These are phyloP conservation scores for Oncorhynchus masou DNA, from an alignment of 2,113 vertebrate genomes.

Conservation along the genomic window DNA sequence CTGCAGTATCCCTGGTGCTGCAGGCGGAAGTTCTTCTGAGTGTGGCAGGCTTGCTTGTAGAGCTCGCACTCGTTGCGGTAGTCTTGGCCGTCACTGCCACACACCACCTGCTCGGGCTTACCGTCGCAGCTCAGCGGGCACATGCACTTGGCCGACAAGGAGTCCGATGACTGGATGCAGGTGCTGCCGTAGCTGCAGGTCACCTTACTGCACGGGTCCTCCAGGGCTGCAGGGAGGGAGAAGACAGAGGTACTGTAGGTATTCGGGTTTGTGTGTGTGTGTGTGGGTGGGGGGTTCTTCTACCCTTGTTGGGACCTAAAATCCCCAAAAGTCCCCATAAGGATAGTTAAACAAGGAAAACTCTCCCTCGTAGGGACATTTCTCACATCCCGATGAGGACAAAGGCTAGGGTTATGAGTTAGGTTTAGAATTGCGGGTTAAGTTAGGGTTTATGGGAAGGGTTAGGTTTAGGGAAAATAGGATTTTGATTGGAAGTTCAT, in stretches of 20 bases:
- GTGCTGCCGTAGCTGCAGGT: constrained; percentile 93
- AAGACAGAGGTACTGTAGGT: not conserved
- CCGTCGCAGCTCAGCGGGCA: constrained; percentile 81
- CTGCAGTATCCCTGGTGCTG: constrained; percentile 86
- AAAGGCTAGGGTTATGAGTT: too few species aligned
- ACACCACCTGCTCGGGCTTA: constrained; percentile 71
- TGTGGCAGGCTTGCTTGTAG: constrained; percentile 83
- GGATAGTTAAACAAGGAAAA: too few species aligned
- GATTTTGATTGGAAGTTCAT: too few species aligned
- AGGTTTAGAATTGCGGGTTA: too few species aligned
- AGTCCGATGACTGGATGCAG: constrained; percentile 82
- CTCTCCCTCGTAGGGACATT: too few species aligned
- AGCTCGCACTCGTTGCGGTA: constrained; percentile 88
- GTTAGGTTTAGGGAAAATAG: too few species aligned
- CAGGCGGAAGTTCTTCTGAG: constrained; percentile 84
- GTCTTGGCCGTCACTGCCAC: constrained; percentile 89
- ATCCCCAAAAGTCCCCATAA: too few species aligned
- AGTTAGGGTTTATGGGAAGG: too few species aligned
- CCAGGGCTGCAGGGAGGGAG: constrained; percentile 73
- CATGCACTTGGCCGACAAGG: constrained; percentile 83
- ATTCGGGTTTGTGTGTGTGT: not conserved
- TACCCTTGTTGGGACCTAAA: too few species aligned
- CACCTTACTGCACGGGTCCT: constrained; percentile 87
- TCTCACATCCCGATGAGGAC: too few species aligned
- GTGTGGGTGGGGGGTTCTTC: too few species aligned